phyloP scores from a whole-genome alignment of 2,113 vertebrate species.

The Nannospalax galili region DNA sequence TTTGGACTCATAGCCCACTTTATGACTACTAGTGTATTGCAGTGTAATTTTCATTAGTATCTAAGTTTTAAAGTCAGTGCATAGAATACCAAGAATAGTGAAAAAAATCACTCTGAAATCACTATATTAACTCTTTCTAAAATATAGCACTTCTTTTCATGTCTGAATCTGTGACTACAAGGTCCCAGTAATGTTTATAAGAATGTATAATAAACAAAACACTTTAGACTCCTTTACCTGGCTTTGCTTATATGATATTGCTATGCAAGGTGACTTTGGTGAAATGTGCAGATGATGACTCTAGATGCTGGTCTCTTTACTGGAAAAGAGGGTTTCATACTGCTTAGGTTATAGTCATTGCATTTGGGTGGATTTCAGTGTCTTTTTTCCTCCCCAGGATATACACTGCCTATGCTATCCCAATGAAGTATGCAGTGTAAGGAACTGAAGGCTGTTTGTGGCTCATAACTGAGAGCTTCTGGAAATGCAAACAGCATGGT shows the following conservation, averaged over 20 bases:
- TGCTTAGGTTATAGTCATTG: neutral
- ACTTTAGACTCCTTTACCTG: neutral
- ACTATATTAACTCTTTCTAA: neutral
- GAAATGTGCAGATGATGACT: neutral
- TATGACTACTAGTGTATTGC: neutral
- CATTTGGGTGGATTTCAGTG: neutral
- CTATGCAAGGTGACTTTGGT: neutral
- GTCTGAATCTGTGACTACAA: neutral
- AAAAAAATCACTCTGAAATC: neutral
- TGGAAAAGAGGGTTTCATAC: neutral
- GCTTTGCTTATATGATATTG: neutral
- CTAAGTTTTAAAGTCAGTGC: neutral
- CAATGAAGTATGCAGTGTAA: neutral
- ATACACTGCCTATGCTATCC: too few relatives aligned
- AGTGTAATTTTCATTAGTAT: neutral
- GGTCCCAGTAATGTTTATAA: neutral
- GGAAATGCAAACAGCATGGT: neutral
- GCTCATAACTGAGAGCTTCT: neutral
- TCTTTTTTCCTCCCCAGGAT: neutral
- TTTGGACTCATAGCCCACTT: neutral
- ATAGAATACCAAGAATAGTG: neutral
- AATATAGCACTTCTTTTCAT: neutral
- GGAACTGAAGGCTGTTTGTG: neutral
- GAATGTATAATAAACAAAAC: neutral
- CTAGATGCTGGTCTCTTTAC: neutral